Evolutionary conservation across 2,888 invertebrate species (phyloP), one percentile per base, ranked within the genome.

Genomic region (Synanthedon myopaeformis): DNA sequence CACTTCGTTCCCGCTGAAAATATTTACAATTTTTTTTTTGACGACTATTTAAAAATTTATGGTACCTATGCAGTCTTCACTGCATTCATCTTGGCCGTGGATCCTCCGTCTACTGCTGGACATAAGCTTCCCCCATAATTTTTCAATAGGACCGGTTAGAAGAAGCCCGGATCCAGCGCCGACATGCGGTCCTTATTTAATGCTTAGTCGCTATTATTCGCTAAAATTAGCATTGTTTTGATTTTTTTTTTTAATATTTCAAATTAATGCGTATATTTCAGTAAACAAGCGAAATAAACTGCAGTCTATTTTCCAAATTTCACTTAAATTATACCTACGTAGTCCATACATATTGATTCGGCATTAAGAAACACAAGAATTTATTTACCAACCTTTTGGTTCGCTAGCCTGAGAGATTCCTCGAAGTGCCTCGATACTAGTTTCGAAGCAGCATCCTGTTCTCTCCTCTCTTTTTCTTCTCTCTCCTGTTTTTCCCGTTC

Each of bases 381-480:
- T 35, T 35, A 35, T 35, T 35, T 57, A 70, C 56, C 57, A 64
- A 94, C 94, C 91, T 93, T 93, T 84, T 93, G 92, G 72, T 92
- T 91, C 49, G 49, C 49, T 59, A 92, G 88, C 74, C 93, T 89
- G 58, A 96, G 89, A 60, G 96, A 95, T 87, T 96, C 95, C 72
- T 94, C 94, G 81, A 96, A 96, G 85, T 96, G 96, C 81, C 95
- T 93, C 67, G 95, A 92, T 56, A 96, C 93, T 59, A 94, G 92
- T 76, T 91, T 90, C 64, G 95, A 93, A 54, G 96, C 93, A 54
- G 93, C 93, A 74, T 91, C 91, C 66, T 89, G 86, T 61, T 91
- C 87, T 81, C 92, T 90, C 79, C 89, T 89, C 66, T 89, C 82
- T 64, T 89, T 89, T 59, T 89, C 89, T 66, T 86, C 86, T 61